A percentile compares a stretch with the other conserved stretches of the same genome.
phyloP scores from a whole-genome alignment of 2,888 invertebrate species.

The Andrena bucephala region DNA sequence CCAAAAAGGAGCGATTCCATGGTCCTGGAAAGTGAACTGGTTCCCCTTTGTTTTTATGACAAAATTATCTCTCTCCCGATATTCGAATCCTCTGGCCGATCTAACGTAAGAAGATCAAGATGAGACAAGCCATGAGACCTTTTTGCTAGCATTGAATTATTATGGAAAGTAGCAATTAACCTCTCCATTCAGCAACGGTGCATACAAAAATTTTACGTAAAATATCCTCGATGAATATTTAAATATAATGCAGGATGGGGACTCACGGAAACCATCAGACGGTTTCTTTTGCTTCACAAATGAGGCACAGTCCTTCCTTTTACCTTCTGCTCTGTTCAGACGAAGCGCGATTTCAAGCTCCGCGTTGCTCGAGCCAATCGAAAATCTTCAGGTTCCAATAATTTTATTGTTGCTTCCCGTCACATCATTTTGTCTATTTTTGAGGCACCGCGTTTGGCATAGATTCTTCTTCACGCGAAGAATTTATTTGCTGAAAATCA shows the following conservation, averaged over 20 bases:
- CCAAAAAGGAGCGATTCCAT: slow-evolving; percentile 30
- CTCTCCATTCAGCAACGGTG: slow-evolving; percentile 70
- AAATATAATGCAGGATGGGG: slow-evolving; percentile 59
- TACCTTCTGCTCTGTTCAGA: slow-evolving; percentile 13
- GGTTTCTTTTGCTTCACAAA: slow-evolving; percentile 59
- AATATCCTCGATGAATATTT: slow-evolving; percentile 77
- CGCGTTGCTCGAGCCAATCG: slow-evolving; percentile 28
- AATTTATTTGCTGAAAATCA: too few relatives aligned
- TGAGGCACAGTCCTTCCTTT: slow-evolving; percentile 43
- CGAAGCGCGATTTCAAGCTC: slow-evolving; percentile 44
- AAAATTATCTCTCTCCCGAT: slow-evolving; percentile 64
- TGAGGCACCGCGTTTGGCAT: too few relatives aligned
- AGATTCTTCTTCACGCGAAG: too few relatives aligned
- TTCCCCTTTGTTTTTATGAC: slow-evolving; percentile 49
- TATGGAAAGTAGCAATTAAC: slow-evolving; percentile 80
- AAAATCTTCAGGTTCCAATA: slow-evolving; percentile 35
- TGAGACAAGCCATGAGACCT: slow-evolving; percentile 39
- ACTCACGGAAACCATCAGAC: slow-evolving; percentile 41
- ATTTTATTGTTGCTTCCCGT: neutral
- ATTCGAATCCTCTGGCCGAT: slow-evolving; percentile 55
- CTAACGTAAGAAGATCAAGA: slow-evolving; percentile 38
- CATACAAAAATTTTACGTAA: slow-evolving; percentile 67
- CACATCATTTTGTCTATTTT: too few relatives aligned
- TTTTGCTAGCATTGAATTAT: slow-evolving; percentile 75
- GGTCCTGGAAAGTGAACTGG: slow-evolving; percentile 51